Evolutionary conservation across 2,888 invertebrate genomes (phyloP).

Genomic region (Ceraclea dissimilis): DNA sequence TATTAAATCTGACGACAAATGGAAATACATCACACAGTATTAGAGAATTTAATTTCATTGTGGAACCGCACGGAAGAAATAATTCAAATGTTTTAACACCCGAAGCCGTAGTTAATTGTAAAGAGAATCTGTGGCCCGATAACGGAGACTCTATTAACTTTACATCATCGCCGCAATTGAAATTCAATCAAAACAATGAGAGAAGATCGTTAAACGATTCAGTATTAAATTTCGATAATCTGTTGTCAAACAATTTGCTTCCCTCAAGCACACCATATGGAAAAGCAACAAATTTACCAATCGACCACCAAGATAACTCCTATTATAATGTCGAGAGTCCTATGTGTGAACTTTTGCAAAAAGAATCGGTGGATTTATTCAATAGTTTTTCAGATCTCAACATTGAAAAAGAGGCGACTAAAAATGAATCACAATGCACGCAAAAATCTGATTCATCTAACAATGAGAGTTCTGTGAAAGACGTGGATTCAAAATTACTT

Average conservation of each 20-base stretch:
- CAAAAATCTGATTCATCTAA: neutral
- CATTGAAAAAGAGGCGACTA: too few species aligned
- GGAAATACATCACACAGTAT: slow-evolving; percentile 8
- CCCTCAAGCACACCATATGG: slow-evolving; percentile 9
- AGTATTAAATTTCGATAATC: neutral
- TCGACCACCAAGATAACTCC: neutral
- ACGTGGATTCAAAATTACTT: neutral
- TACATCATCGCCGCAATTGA: neutral
- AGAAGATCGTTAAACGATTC: neutral
- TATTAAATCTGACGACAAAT: neutral
- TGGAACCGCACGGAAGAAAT: slow-evolving; percentile 4
- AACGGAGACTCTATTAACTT: neutral
- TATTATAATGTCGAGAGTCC: neutral
- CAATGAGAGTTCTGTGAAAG: neutral
- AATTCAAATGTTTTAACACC: neutral
- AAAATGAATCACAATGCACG: too few species aligned
- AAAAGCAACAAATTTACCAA: neutral
- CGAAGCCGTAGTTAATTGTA: neutral
- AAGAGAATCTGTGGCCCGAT: neutral
- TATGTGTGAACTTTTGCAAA: neutral
- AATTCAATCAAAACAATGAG: too few species aligned
- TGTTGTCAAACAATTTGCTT: neutral
- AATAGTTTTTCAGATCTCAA: too few species aligned
- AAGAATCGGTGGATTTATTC: neutral
- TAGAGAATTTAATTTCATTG: slow-evolving; percentile 6